Conservation (phyloP, 2,797 vertebrate species). For the Takifugu rubripes region DNA sequence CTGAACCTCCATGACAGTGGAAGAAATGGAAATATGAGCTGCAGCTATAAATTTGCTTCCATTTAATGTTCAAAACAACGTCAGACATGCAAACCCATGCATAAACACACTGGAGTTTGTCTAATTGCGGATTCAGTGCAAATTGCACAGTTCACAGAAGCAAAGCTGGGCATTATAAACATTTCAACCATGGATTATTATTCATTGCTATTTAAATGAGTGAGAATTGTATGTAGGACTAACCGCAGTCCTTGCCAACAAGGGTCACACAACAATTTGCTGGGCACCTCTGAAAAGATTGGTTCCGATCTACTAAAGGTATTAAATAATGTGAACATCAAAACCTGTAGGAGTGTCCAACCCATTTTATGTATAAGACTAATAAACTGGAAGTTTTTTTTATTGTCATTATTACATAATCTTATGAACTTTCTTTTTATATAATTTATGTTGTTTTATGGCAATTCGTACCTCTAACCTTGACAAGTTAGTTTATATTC, state of each 20-base stretch:
- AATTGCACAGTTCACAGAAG: conserved; percentile 40
- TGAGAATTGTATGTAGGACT: conserved; percentile 26
- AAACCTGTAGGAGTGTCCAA: not conserved
- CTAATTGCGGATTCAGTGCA: conserved; percentile 43
- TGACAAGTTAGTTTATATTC: too few relatives aligned
- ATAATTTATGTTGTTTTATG: too few relatives aligned
- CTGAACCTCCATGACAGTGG: not conserved
- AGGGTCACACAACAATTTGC: conserved; percentile 15
- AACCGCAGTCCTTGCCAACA: conserved; percentile 1
- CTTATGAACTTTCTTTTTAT: too few relatives aligned
- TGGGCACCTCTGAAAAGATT: conserved; percentile 19
- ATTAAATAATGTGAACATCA: conserved; percentile 14
- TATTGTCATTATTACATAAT: too few relatives aligned
- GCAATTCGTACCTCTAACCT: too few relatives aligned
- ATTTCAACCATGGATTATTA: conserved; percentile 32
- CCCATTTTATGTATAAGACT: too few relatives aligned
- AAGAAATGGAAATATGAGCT: conserved; percentile 6
- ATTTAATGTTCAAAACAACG: conserved; percentile 26
- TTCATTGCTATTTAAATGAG: conserved; percentile 46
- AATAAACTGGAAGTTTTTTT: too few relatives aligned
- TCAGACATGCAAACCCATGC: conserved; percentile 8
- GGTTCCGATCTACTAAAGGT: conserved; percentile 8
- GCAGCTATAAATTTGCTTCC: conserved; percentile 26
- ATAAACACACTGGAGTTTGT: conserved; percentile 11
- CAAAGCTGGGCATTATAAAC: conserved; percentile 27